These are phyloP conservation scores for Tichodroma muraria DNA, from an alignment of 2,113 vertebrate genomes.

Conservation along the genomic window DNA sequence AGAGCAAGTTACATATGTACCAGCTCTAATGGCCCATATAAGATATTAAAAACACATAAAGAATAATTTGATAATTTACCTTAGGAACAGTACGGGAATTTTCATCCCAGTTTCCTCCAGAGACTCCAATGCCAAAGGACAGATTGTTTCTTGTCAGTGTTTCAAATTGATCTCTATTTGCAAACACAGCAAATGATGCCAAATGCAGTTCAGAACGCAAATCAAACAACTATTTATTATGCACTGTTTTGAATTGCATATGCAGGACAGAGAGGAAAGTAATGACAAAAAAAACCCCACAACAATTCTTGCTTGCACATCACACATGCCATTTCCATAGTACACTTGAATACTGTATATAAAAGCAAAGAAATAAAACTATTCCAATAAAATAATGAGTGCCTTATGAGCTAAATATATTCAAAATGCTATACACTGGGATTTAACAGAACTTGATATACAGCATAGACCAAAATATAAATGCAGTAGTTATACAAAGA, in stretches of 20 bases:
- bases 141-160: slow-evolving; percentile 22
- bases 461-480: not conserved
- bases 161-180: slow-evolving; percentile 31
- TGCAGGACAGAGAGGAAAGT: not conserved
- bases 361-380: slow-evolving; percentile 4
- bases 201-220: not conserved
- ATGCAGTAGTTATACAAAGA: not conserved
- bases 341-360: slow-evolving; percentile 2
- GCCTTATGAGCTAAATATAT: slow-evolving; percentile 59
- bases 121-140: slow-evolving; percentile 1
- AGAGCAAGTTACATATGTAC: not conserved
- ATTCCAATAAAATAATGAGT: slow-evolving; percentile 39
- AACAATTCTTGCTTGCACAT: not conserved
- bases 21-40: not conserved
- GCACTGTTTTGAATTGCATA: not conserved
- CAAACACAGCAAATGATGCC: slow-evolving; percentile 9
- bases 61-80: not conserved
- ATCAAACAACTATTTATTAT: slow-evolving; percentile 17
- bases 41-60: not conserved
- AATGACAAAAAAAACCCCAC: slow-evolving; percentile 1
- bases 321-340: slow-evolving; percentile 7
- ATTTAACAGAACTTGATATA: slow-evolving; percentile 10
- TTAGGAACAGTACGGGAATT: not conserved
- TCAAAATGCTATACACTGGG: not conserved
- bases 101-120: not conserved